Evolutionary conservation across 2,797 vertebrate species (phyloP).

Genomic region (Poeciliopsis turneri): DNA sequence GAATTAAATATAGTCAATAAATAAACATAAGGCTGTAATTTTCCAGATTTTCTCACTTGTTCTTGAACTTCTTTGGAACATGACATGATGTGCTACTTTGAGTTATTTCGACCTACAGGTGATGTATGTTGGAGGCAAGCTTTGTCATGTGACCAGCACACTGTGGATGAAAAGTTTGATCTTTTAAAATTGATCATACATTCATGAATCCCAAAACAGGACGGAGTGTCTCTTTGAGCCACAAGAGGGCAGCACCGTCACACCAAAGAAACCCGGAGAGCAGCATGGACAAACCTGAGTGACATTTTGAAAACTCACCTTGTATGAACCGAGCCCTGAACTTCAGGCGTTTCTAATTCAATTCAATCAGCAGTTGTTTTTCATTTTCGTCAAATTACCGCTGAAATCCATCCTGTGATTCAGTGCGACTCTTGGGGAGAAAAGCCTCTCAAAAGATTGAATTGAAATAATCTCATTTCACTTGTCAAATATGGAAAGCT

Average conservation of each 20-base stretch:
- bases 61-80: neutral
- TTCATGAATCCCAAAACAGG: neutral
- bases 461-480: neutral
- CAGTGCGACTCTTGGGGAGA: neutral
- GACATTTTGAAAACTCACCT: neutral
- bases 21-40: neutral
- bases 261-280: neutral
- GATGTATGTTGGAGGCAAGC: neutral
- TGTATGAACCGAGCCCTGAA: neutral
- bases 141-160: neutral
- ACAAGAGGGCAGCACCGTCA: slow-evolving; percentile 34
- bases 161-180: neutral
- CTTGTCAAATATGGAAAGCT: neutral
- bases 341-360: neutral
- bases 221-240: slow-evolving; percentile 14
- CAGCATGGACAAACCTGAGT: neutral
- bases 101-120: neutral
- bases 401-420: neutral
- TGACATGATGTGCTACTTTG: neutral
- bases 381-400: neutral
- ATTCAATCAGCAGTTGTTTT: neutral
- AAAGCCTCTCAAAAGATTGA: neutral
- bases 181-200: neutral
- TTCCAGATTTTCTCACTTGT: neutral
- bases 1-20: neutral